Evolutionary conservation across 1,140 invertebrate genomes (phyloP), one percentile per base, ranked within the genome.

Genomic region (Hylyphantes graminicola): DNA sequence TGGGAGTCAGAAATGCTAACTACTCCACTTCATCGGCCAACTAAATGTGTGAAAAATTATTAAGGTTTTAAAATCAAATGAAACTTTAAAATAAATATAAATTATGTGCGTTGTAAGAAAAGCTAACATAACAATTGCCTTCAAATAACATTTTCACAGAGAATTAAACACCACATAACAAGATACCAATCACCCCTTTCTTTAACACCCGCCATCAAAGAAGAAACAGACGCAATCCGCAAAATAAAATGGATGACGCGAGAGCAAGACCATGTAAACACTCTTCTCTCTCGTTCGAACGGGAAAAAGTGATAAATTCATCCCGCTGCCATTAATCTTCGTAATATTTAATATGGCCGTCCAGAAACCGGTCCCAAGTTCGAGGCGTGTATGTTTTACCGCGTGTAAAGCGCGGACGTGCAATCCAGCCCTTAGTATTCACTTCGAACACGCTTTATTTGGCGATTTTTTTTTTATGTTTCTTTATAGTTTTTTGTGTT

Each of bases 301-400:
- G 35, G n/a, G 53, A 48, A 63, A 65, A 55, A 81, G 79, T 81
- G 79, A 81, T 81, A 81, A 81, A 81, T 81, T 81, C 64, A 81
- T 81, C 64, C 68, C 21, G 10, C 51, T 8, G 8, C 65, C 79
- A 81, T 81, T 81, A 81, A 81, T 81, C 79, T 81, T 81, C 79
- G 79, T 81, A 81, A 81, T 81, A 81, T 81, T 81, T 81, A 81
- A 81, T 81, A 81, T 81, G 79, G 79, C 79, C 68, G 68, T 73
- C 79, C 57, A 73, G 55, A 81, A 81, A 81, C 79, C 54, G 79
- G 79, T 81, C 79, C 59, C n/a, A 11, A 21, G 57, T 53, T 48
- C 57, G 12, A 70, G 79, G 79, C 79, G 79, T 81, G 78, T 81
- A 81, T 81, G 79, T 81, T 81, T 81, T 81, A 81, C 79, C 79